Evolutionary conservation across 2,113 vertebrate genomes (phyloP).

Genomic region (Peucedramus taeniatus): DNA sequence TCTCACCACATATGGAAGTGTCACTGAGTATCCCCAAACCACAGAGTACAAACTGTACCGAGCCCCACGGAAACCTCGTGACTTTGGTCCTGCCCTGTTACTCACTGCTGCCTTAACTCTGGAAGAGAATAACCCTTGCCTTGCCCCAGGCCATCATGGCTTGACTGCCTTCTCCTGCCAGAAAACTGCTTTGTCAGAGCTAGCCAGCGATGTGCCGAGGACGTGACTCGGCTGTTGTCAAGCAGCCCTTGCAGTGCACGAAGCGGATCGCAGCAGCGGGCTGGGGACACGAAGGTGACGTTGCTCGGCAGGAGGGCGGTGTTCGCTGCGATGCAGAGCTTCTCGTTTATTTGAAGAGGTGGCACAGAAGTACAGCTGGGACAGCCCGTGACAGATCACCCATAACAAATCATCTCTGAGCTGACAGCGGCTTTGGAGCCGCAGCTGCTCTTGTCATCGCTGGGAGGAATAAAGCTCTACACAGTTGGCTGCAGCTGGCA

Average conservation of each 20-base stretch:
- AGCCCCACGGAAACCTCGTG: background rate
- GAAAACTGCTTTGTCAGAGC: background rate
- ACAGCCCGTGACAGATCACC: background rate
- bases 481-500: background rate
- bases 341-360: background rate
- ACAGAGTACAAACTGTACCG: background rate
- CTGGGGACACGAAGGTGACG: background rate
- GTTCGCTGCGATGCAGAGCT: background rate
- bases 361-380: background rate
- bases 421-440: background rate
- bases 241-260: fast-evolving
- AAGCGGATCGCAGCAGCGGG: background rate
- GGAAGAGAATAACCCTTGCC: background rate
- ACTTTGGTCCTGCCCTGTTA: background rate
- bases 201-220: background rate
- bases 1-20: background rate
- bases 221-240: background rate
- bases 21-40: background rate
- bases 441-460: background rate
- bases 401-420: background rate
- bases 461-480: background rate
- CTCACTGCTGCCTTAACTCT: background rate
- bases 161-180: background rate
- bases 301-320: fast-evolving
- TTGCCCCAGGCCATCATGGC: background rate